phyloP scores from a whole-genome alignment of 2,797 vertebrate species.

The Rhodeus uyekii region DNA sequence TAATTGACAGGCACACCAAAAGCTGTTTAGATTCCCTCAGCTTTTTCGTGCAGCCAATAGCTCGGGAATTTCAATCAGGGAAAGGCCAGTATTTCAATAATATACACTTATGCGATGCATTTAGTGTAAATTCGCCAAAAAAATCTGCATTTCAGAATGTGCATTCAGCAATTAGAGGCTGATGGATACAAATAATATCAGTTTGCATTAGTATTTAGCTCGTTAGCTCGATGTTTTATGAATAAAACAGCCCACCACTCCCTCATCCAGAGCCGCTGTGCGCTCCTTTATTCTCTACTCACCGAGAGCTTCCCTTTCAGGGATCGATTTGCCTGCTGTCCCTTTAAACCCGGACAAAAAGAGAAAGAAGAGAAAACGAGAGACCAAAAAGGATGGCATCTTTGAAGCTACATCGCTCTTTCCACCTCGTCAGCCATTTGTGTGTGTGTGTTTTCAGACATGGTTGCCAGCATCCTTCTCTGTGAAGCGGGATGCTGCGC shows the following conservation, averaged over 20 bases:
- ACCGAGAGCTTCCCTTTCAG: conserved; percentile 74
- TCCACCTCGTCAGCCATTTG: conserved; percentile 43
- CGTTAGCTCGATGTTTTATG: conserved; percentile 9
- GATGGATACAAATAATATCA: neutral
- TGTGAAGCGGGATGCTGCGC: conserved; percentile 40
- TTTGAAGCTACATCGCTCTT: conserved; percentile 48
- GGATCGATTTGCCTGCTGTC: conserved; percentile 71
- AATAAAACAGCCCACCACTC: conserved; percentile 43
- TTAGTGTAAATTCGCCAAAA: neutral
- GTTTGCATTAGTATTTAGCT: neutral
- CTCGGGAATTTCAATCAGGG: neutral
- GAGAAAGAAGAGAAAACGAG: conserved; percentile 69
- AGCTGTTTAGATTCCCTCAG: neutral
- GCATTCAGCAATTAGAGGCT: neutral
- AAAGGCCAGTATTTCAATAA: neutral
- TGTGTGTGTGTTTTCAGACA: conserved; percentile 43
- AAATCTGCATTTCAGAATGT: neutral
- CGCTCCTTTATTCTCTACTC: conserved; percentile 67
- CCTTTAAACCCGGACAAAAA: conserved; percentile 64
- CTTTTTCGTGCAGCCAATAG: neutral
- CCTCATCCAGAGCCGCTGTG: conserved; percentile 61
- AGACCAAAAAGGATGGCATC: conserved; percentile 68
- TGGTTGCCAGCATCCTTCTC: conserved; percentile 49
- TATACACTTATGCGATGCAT: neutral
- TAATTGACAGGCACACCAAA: neutral